phyloP scores from a whole-genome alignment of 2,797 vertebrate genomes.

The Bucorvus abyssinicus region DNA sequence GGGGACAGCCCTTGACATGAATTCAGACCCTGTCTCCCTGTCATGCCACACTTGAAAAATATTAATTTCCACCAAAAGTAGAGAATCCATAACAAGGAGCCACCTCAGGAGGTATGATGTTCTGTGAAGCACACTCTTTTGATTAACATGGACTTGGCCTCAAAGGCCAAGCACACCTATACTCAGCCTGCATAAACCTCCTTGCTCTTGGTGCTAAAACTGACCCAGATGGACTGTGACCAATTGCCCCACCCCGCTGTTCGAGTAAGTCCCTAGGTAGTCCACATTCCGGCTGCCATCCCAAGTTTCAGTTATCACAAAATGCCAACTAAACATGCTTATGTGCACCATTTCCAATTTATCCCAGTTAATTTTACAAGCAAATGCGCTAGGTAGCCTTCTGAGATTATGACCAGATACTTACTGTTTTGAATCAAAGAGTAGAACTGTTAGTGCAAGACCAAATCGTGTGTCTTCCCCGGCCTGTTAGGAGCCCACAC shows the following conservation, averaged over 20 bases:
- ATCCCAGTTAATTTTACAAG: not conserved
- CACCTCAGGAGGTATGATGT: not conserved
- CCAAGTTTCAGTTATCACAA: not conserved
- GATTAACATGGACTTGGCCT: not conserved
- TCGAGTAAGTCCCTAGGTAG: not conserved
- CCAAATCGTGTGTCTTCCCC: not conserved
- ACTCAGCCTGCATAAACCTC: accelerated
- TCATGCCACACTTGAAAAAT: not conserved
- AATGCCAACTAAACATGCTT: not conserved
- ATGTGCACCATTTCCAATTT: not conserved
- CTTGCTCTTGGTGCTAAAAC: accelerated
- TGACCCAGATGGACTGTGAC: not conserved
- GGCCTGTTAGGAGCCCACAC: not conserved
- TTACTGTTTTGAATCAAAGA: not conserved
- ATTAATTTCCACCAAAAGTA: not conserved
- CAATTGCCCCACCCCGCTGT: not conserved
- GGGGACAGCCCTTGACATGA: not conserved
- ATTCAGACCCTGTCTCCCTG: not conserved
- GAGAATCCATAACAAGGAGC: accelerated
- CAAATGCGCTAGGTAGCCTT: not conserved
- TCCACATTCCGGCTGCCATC: not conserved
- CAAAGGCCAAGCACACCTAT: accelerated
- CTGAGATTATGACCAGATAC: not conserved
- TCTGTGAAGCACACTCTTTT: not conserved
- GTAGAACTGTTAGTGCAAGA: not conserved